Conservation (phyloP, 2,797 vertebrate genomes). For the Xerus rutilus region DNA sequence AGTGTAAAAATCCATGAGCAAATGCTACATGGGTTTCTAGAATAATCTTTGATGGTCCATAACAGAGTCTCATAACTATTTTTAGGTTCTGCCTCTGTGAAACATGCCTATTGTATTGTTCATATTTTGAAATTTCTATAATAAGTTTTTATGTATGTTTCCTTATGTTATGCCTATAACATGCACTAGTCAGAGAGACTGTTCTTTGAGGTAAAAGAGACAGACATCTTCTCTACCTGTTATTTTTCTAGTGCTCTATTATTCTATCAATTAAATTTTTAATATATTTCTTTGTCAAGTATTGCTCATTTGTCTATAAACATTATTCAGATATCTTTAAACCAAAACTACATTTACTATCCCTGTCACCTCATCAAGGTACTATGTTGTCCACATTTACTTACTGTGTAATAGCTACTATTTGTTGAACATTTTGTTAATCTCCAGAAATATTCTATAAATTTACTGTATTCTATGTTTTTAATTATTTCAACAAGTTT, state of each 20-base stretch:
- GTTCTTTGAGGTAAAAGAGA: neutral
- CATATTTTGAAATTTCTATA: neutral
- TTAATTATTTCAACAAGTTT: neutral
- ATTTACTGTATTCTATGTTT: neutral
- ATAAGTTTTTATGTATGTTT: neutral
- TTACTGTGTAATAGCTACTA: neutral
- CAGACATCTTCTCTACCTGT: neutral
- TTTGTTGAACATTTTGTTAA: neutral
- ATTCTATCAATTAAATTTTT: neutral
- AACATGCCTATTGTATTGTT: neutral
- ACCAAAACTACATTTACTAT: neutral
- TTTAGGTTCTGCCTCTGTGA: neutral
- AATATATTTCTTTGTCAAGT: neutral
- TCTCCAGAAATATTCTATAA: neutral
- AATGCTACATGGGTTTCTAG: neutral
- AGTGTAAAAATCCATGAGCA: neutral
- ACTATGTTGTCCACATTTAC: neutral
- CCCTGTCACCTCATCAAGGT: neutral
- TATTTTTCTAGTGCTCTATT: neutral
- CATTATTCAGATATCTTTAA: neutral
- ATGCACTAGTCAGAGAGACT: neutral
- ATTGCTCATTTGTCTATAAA: neutral
- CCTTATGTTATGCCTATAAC: neutral
- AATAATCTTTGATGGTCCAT: neutral
- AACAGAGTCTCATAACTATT: neutral